A percentile compares a stretch with the other conserved stretches of the same genome.
These are phyloP conservation scores for Champsocephalus esox DNA, from an alignment of 2,797 vertebrate genomes.

Conservation along the genomic window DNA sequence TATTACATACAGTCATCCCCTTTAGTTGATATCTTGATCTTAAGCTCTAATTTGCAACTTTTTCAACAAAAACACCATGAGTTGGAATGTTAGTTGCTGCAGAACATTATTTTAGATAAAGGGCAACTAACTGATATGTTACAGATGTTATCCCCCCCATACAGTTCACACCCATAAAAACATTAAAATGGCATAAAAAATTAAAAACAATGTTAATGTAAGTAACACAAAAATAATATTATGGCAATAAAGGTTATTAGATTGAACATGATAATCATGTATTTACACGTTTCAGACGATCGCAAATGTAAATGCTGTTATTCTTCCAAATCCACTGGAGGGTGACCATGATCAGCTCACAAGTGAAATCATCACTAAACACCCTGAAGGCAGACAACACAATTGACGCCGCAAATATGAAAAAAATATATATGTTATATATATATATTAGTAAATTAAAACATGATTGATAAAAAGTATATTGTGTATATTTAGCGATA, in stretches of 20 bases:
- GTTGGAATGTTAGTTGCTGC: slow-evolving; percentile 60
- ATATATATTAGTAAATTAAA: slow-evolving; percentile 45
- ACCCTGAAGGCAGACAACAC: slow-evolving; percentile 43
- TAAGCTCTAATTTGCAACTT: slow-evolving; percentile 34
- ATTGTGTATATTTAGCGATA: slow-evolving; percentile 41
- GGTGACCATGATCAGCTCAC: slow-evolving; percentile 70
- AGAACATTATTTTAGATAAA: slow-evolving; percentile 34
- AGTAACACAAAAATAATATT: slow-evolving; percentile 53
- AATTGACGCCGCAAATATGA: slow-evolving; percentile 30
- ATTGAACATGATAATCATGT: slow-evolving; percentile 73
- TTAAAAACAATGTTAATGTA: slow-evolving; percentile 39
- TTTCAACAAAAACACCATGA: slow-evolving; percentile 37
- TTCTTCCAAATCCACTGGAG: slow-evolving; percentile 76
- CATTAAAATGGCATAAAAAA: slow-evolving; percentile 42
- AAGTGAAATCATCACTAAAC: slow-evolving; percentile 27
- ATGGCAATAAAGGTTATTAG: slow-evolving; percentile 63
- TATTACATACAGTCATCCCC: slow-evolving; percentile 50
- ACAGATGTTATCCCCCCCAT: slow-evolving; percentile 24
- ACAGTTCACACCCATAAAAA: slow-evolving; percentile 52
- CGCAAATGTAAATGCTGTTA: slow-evolving; percentile 51
- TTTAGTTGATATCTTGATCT: slow-evolving; percentile 24
- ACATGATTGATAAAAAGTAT: slow-evolving; percentile 51
- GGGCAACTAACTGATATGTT: slow-evolving; percentile 50
- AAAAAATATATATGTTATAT: slow-evolving; percentile 39
- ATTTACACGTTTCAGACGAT: slow-evolving; percentile 73